Percentiles rank a stretch among this genome's conserved stretches.
phyloP scores from a whole-genome alignment of 2,113 vertebrate genomes.

The Condylura cristata region DNA sequence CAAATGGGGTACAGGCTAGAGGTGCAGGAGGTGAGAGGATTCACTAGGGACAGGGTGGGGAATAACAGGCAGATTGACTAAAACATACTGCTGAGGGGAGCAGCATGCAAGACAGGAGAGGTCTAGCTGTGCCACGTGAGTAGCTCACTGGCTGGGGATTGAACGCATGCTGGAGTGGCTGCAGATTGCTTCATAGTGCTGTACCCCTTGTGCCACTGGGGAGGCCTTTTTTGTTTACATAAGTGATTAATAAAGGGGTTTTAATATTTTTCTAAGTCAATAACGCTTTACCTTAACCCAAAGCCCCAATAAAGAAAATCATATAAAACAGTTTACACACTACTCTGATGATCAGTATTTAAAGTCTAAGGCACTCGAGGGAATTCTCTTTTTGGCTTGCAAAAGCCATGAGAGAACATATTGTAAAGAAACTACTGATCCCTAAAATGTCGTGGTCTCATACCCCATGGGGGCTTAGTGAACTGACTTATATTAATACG shows the following conservation, averaged over 20 bases:
- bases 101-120: no score
- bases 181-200: no score
- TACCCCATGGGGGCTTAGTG: neutral
- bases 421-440: neutral
- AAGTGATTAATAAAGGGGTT: neutral
- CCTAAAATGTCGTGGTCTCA: slow-evolving; percentile 46
- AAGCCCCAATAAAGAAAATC: slow-evolving; percentile 4
- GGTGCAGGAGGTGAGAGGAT: no score
- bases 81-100: no score
- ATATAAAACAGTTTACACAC: neutral
- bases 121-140: no score
- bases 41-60: no score
- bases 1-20: no score
- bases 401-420: slow-evolving; percentile 46
- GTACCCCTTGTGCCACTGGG: no score
- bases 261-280: slow-evolving; percentile 63
- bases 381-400: slow-evolving; percentile 49
- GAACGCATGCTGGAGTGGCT: no score
- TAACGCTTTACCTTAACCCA: slow-evolving; percentile 36
- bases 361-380: slow-evolving; percentile 1
- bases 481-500: slow-evolving; percentile 21
- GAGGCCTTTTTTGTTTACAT: no score
- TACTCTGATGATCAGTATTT: slow-evolving; percentile 32
- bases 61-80: no score
- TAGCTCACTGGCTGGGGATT: no score